Evolutionary conservation across 1,140 invertebrate species (phyloP).

Genomic region (Pentalonia nigronervosa): DNA sequence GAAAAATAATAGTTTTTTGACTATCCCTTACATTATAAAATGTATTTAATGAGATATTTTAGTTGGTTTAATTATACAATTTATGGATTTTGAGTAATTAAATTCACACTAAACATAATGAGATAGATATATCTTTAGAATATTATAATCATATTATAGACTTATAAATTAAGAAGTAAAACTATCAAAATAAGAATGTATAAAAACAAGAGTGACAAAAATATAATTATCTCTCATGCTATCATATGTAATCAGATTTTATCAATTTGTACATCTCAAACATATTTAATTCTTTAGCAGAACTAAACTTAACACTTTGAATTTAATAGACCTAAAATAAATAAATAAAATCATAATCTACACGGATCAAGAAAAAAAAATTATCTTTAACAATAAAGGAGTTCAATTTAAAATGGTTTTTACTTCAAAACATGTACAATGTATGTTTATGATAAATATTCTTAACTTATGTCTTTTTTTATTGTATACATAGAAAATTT

Average conservation of each 20-base stretch:
- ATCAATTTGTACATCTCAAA: background rate
- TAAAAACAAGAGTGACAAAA: background rate
- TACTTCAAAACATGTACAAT: background rate
- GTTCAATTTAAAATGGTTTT: background rate
- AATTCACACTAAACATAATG: constrained; percentile 24
- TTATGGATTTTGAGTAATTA: constrained; percentile 7
- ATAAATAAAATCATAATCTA: background rate
- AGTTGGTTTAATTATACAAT: background rate
- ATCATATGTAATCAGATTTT: background rate
- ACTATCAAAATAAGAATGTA: background rate
- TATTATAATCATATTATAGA: background rate
- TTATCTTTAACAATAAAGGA: background rate
- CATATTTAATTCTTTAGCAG: background rate
- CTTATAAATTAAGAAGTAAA: background rate
- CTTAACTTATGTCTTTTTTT: constrained; percentile 40
- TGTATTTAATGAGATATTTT: background rate
- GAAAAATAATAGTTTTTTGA: background rate
- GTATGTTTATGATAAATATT: constrained; percentile 8
- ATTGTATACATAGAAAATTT: background rate
- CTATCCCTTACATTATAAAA: background rate
- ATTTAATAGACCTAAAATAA: constrained; percentile 14
- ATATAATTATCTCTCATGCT: background rate
- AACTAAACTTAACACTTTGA: background rate
- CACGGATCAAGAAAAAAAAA: background rate
- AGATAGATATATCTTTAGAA: background rate